A percentile compares a stretch with the other conserved stretches of the same genome.
Conservation (phyloP, 1,140 invertebrate species). For the Drosophila ananassae region DNA sequence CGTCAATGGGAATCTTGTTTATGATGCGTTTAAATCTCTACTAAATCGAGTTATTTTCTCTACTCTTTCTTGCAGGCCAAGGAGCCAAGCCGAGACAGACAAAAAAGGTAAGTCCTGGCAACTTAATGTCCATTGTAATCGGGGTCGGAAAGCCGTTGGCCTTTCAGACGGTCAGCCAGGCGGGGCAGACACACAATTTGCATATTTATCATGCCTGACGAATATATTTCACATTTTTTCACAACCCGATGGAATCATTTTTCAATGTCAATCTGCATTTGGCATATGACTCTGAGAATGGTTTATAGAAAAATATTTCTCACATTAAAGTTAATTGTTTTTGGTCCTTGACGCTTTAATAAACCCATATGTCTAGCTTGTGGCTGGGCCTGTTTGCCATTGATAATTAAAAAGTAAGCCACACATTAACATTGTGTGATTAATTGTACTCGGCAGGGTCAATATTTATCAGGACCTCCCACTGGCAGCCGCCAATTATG, state of each 20-base stretch:
- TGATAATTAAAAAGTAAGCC: conserved; percentile 42
- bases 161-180: conserved; percentile 12
- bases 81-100: conserved; percentile 15
- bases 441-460: conserved; percentile 52
- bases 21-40: conserved; percentile 61
- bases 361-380: not conserved
- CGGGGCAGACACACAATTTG: conserved; percentile 55
- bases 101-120: conserved; percentile 40
- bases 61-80: conserved; percentile 43
- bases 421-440: conserved; percentile 48
- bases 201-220: conserved; percentile 59
- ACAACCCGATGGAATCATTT: conserved; percentile 46
- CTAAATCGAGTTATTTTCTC: conserved; percentile 21
- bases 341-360: not conserved
- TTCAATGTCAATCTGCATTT: conserved; percentile 68
- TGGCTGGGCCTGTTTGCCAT: conserved; percentile 13
- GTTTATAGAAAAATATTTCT: not conserved
- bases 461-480: conserved; percentile 57
- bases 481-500: conserved; percentile 54
- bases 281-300: conserved; percentile 20
- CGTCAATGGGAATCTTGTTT: conserved; percentile 66
- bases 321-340: not conserved
- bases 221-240: conserved; percentile 50
- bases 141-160: conserved; percentile 18
- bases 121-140: conserved; percentile 46